phyloP scores from a whole-genome alignment of 1,140 invertebrate genomes.

The Trigoniulus corallinus region DNA sequence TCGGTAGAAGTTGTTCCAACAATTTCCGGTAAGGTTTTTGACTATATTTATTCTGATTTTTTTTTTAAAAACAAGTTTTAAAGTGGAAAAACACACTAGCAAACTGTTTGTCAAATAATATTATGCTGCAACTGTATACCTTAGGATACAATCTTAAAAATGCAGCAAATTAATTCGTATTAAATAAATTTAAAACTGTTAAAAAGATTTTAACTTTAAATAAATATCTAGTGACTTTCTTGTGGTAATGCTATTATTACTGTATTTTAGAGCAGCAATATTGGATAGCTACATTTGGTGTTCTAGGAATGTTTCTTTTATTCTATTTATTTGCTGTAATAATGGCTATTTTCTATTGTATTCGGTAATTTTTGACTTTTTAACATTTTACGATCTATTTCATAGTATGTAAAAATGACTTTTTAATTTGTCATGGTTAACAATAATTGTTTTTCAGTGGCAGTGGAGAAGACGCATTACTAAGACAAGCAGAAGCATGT shows the following conservation, averaged over 20 bases:
- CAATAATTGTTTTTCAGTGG: slow-evolving; percentile 14
- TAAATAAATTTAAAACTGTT: slow-evolving; percentile 30
- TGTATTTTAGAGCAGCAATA: slow-evolving; percentile 41
- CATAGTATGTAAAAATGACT: not conserved
- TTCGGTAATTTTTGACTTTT: slow-evolving; percentile 22
- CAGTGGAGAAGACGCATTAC: not conserved
- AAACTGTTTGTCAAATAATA: no score
- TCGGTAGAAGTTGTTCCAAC: not conserved
- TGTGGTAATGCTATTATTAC: slow-evolving; percentile 3
- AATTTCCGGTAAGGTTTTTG: not conserved
- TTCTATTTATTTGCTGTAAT: slow-evolving; percentile 42
- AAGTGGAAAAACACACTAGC: no score
- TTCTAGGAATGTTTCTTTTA: slow-evolving; percentile 33
- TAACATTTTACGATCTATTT: not conserved
- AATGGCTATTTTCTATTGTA: slow-evolving; percentile 28
- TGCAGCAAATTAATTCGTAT: slow-evolving; percentile 19
- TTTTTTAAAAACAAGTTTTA: no score
- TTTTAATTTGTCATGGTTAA: slow-evolving; percentile 16
- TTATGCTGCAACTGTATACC: no score
- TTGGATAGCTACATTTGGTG: slow-evolving; percentile 36
- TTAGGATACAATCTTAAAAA: no score
- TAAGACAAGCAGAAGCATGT: slow-evolving; percentile 2
- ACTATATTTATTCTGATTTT: slow-evolving; percentile 2
- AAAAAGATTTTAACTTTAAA: no score
- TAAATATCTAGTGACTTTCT: no score